Evolutionary conservation across 1,140 invertebrate species (phyloP).

Genomic region (Tenebrio molitor): DNA sequence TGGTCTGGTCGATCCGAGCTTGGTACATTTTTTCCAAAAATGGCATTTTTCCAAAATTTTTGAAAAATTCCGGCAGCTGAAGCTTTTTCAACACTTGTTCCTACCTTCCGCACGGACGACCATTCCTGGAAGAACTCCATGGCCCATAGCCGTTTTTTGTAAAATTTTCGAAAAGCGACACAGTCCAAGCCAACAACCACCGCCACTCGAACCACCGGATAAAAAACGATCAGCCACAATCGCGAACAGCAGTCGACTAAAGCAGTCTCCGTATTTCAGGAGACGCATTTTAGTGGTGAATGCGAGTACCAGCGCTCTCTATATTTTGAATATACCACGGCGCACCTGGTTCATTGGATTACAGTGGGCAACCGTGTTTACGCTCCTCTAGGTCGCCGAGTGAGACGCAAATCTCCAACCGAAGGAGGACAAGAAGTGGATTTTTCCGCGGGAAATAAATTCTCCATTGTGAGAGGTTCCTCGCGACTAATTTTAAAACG

Average conservation of each 20-base stretch:
- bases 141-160: conserved; percentile 55
- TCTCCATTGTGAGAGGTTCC: neutral
- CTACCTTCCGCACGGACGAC: conserved; percentile 45
- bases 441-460: no score
- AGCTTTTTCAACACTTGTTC: no score
- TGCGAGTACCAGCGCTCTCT: conserved; percentile 49
- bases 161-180: conserved; percentile 31
- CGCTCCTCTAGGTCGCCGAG: no score
- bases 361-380: conserved; percentile 1
- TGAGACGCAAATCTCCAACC: no score
- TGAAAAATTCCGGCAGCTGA: no score
- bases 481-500: conserved; percentile 28
- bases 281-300: conserved; percentile 56
- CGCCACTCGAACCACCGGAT: conserved; percentile 18
- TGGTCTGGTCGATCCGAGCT: no score
- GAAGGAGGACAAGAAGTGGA: no score
- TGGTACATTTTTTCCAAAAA: no score
- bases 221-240: conserved; percentile 48
- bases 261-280: conserved; percentile 59
- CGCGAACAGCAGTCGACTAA: conserved; percentile 57
- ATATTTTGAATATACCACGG: conserved; percentile 33
- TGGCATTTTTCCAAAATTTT: no score
- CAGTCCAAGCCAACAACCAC: no score
- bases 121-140: conserved; percentile 64
- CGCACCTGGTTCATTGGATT: conserved; percentile 45